Evolutionary conservation across 2,797 vertebrate genomes (phyloP).

Genomic region (Spinus pinus): DNA sequence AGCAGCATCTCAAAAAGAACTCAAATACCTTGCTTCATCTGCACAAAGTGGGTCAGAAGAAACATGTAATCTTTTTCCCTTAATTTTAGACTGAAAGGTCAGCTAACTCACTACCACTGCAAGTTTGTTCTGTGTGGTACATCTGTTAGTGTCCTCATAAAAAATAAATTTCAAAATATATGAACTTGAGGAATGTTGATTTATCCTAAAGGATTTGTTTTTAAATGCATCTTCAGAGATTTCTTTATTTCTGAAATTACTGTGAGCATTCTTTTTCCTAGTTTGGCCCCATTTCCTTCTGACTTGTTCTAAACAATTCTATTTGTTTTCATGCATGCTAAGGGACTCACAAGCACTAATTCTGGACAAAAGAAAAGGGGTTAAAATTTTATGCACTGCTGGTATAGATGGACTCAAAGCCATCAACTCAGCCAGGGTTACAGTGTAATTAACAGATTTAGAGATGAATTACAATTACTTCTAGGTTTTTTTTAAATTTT

Average conservation of each 20-base stretch:
- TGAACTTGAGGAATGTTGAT: background rate
- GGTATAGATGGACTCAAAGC: background rate
- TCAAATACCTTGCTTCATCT: background rate
- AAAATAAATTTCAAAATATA: background rate
- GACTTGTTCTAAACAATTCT: background rate
- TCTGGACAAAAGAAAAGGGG: background rate
- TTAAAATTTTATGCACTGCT: background rate
- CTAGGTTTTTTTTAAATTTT: background rate
- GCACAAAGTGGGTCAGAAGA: background rate
- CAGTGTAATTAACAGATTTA: background rate
- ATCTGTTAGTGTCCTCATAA: background rate
- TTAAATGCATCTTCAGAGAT: background rate
- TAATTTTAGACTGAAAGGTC: background rate
- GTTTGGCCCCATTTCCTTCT: background rate
- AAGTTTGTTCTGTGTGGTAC: background rate
- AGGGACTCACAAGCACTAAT: background rate
- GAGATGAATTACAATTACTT: background rate
- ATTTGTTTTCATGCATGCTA: background rate
- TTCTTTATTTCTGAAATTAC: background rate
- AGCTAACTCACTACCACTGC: background rate
- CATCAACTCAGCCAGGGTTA: background rate
- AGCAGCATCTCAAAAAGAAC: background rate
- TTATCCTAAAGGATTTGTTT: background rate
- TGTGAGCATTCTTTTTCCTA: background rate
- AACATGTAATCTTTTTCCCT: background rate